Conservation (phyloP, 2,113 vertebrate genomes). For the Delphinapterus leucas region DNA sequence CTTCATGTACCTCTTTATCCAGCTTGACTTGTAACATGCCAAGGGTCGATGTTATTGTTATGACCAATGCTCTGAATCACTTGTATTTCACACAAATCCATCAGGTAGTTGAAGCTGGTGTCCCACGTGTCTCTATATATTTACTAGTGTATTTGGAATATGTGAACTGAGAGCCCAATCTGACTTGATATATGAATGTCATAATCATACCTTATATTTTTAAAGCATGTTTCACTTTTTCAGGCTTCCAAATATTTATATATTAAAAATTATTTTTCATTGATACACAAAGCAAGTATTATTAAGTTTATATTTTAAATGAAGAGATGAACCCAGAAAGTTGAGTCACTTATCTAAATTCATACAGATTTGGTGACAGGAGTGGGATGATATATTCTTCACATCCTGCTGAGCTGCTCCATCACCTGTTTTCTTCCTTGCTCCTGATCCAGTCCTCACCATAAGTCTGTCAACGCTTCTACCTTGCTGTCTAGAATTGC, state of each 20-base stretch:
- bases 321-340: not conserved
- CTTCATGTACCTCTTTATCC: not conserved
- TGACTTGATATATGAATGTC: not conserved
- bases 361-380: not conserved
- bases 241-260: not conserved
- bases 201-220: not conserved
- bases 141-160: not conserved
- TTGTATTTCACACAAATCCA: not conserved
- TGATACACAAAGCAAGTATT: not conserved
- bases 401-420: not conserved
- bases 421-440: not conserved
- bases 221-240: not conserved
- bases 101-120: not conserved
- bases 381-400: not conserved
- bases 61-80: not conserved
- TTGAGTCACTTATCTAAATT: conserved; percentile 10
- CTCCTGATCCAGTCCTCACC: not conserved
- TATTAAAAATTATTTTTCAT: not conserved
- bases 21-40: not conserved
- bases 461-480: not conserved
- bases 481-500: not conserved
- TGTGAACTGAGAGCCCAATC: not conserved
- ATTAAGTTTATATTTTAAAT: not conserved
- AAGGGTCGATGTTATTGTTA: not conserved
- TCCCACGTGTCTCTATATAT: fast-evolving